Percentiles rank a stretch among this genome's conserved stretches.
Evolutionary conservation across 2,888 invertebrate species (phyloP).

Genomic region (Crocallis elinguaria): DNA sequence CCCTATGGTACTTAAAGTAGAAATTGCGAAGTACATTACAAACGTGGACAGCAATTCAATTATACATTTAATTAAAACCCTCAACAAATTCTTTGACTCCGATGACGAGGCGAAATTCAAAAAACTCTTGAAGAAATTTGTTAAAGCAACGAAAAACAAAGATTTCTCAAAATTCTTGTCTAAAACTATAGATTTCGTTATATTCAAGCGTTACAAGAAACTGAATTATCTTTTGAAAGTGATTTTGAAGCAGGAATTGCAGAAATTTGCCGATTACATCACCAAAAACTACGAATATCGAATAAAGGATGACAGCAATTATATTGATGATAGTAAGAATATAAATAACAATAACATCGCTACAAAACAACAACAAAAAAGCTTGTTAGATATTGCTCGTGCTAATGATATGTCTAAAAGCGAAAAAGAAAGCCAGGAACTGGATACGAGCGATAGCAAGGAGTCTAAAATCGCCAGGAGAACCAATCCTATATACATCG

Average conservation of each 20-base stretch:
- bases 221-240: neutral
- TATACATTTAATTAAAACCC: slow-evolving; percentile 5
- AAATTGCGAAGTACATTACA: slow-evolving; percentile 22
- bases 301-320: neutral
- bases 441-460: too few species aligned
- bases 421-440: too few species aligned
- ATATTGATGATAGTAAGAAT: too few species aligned
- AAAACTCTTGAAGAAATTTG: slow-evolving; percentile 16
- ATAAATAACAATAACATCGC: too few species aligned
- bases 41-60: slow-evolving; percentile 4
- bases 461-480: too few species aligned
- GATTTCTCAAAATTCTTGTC: slow-evolving; percentile 16
- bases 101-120: slow-evolving; percentile 11
- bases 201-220: slow-evolving; percentile 14
- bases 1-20: slow-evolving; percentile 21
- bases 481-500: too few species aligned
- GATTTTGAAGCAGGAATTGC: slow-evolving; percentile 3
- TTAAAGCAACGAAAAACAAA: slow-evolving; percentile 4
- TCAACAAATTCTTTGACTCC: slow-evolving; percentile 13
- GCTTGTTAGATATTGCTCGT: too few species aligned
- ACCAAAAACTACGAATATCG: neutral
- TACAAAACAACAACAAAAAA: too few species aligned
- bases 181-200: slow-evolving; percentile 15
- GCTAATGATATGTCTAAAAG: too few species aligned
- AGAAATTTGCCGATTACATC: slow-evolving; percentile 5